Evolutionary conservation across 2,113 vertebrate genomes (phyloP).

Genomic region (Tympanuchus pallidicinctus): DNA sequence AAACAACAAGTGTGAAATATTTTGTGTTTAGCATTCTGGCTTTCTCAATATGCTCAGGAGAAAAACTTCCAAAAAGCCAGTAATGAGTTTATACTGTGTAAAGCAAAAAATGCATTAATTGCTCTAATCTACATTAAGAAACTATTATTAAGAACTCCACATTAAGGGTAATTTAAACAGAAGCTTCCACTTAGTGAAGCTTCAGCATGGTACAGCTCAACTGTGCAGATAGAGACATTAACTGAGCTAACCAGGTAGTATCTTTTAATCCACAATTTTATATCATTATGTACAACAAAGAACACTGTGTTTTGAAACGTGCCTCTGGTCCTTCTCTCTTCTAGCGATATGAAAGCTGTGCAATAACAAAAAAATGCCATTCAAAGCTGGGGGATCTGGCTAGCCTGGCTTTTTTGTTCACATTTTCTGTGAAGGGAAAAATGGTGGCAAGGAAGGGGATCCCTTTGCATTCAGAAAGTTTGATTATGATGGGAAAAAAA

Average conservation of each 20-base stretch:
- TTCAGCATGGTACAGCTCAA: background rate
- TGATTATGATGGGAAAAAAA: background rate
- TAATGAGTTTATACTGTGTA: slow-evolving; percentile 38
- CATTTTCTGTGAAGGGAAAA: background rate
- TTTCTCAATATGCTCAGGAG: background rate
- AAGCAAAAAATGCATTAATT: slow-evolving; percentile 54
- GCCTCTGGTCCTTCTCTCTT: background rate
- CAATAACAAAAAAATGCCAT: background rate
- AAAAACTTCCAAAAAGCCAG: slow-evolving; percentile 33
- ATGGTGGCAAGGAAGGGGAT: background rate
- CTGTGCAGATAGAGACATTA: background rate
- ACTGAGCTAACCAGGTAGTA: background rate
- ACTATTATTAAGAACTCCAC: slow-evolving; percentile 26
- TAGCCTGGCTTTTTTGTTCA: background rate
- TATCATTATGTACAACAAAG: background rate
- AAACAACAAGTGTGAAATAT: background rate
- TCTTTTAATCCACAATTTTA: background rate
- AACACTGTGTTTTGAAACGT: background rate
- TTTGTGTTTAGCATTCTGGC: background rate
- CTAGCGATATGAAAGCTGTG: background rate
- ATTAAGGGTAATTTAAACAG: slow-evolving; percentile 47
- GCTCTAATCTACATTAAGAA: slow-evolving; percentile 49
- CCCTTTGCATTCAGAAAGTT: background rate
- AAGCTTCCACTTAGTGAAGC: slow-evolving; percentile 48
- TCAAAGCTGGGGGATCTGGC: too few species aligned